Evolutionary conservation across 1,140 invertebrate genomes (phyloP).

Genomic region (Pentalonia nigronervosa): DNA sequence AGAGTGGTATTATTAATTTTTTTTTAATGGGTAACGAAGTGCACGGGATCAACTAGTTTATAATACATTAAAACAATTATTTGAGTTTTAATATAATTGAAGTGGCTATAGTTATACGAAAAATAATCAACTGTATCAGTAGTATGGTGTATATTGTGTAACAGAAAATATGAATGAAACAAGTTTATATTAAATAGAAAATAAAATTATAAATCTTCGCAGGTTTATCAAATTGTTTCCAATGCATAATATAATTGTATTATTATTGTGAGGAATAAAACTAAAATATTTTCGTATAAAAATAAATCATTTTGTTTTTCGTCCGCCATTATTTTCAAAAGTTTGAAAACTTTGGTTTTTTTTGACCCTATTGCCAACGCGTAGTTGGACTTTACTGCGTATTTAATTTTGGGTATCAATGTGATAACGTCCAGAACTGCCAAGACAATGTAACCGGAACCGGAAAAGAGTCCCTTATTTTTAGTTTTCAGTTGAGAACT

Average conservation of each 20-base stretch:
- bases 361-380: not conserved
- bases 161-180: not conserved
- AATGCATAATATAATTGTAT: not conserved
- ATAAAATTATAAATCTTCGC: not conserved
- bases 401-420: not conserved
- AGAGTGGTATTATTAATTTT: too few relatives aligned
- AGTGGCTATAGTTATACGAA: not conserved
- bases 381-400: not conserved
- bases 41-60: too few relatives aligned
- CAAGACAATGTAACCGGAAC: conserved; percentile 39
- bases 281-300: not conserved
- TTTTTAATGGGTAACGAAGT: too few relatives aligned
- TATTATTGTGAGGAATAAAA: not conserved
- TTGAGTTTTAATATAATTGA: not conserved
- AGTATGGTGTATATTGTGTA: not conserved
- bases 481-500: conserved; percentile 4
- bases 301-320: not conserved
- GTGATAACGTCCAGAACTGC: not conserved
- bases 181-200: not conserved
- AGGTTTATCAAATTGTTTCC: not conserved
- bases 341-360: not conserved
- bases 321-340: not conserved
- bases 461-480: conserved; percentile 23
- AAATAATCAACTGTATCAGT: not conserved
- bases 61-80: not conserved